Percentiles rank a stretch among this genome's conserved stretches.
Evolutionary conservation across 1,140 invertebrate genomes (phyloP).

Genomic region (Papilio dardanus): DNA sequence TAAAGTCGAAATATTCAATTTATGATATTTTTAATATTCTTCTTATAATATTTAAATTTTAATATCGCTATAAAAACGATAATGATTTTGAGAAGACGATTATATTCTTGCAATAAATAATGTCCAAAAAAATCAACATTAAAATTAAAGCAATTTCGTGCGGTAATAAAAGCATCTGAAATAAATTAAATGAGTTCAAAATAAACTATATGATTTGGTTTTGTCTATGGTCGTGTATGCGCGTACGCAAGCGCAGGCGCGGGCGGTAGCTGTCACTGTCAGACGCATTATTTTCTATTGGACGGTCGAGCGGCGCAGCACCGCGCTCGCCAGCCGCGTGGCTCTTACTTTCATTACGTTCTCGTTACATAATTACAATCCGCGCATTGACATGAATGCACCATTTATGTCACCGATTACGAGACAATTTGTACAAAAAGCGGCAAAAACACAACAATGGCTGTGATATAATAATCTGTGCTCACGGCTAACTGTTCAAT

Average conservation of each 20-base stretch:
- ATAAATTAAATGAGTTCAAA: background rate
- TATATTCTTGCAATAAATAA: background rate
- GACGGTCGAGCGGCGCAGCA: constrained; percentile 46
- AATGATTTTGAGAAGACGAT: constrained; percentile 3
- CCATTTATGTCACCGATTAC: constrained; percentile 46
- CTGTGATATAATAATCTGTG: constrained; percentile 53
- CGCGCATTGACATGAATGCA: constrained; percentile 51
- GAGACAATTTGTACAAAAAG: constrained; percentile 41
- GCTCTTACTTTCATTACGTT: constrained; percentile 65
- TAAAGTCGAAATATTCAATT: background rate
- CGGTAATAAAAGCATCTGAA: background rate
- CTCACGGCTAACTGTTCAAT: constrained; percentile 37
- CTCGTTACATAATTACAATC: constrained; percentile 58
- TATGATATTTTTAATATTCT: background rate
- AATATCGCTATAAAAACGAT: background rate
- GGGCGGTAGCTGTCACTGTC: background rate
- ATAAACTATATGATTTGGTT: constrained; percentile 23
- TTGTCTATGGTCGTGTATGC: background rate
- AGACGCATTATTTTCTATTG: constrained; percentile 42
- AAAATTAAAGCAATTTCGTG: constrained; percentile 4
- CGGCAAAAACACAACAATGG: constrained; percentile 44
- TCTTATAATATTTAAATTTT: background rate
- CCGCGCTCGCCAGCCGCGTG: constrained; percentile 31
- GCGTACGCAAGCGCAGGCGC: constrained; percentile 34
- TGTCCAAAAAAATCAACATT: background rate